These are phyloP conservation scores for Plagiodera versicolora DNA, from an alignment of 2,888 invertebrate genomes.

Conservation along the genomic window DNA sequence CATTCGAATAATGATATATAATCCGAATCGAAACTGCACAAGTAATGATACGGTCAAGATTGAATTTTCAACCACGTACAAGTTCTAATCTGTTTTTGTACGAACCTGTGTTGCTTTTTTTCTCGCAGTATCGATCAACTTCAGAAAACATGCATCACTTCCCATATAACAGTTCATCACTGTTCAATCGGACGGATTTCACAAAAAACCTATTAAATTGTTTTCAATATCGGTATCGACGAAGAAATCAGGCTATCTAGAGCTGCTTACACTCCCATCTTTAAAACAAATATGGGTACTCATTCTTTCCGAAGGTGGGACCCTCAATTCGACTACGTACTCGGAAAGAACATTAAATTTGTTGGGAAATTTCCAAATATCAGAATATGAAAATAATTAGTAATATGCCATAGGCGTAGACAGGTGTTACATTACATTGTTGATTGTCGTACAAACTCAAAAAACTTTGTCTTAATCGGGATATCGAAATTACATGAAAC, in stretches of 20 bases:
- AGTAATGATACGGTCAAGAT: no score
- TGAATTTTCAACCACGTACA: no score
- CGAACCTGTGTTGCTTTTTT: no score
- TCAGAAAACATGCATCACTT: no score
- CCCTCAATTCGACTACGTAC: constrained; percentile 6
- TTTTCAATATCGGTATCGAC: not conserved
- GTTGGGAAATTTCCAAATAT: constrained; percentile 3
- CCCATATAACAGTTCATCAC: not conserved
- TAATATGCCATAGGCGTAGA: not conserved
- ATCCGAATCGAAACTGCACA: no score
- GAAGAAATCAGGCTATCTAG: constrained; percentile 11
- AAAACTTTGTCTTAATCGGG: no score
- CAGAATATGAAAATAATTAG: not conserved
- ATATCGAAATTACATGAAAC: no score
- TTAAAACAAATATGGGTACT: not conserved
- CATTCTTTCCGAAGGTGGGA: not conserved
- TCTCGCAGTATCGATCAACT: no score
- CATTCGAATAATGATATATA: no score
- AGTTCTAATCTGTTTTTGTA: no score
- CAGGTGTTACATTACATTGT: not conserved
- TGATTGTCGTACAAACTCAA: no score
- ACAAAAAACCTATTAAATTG: not conserved
- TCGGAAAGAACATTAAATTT: not conserved
- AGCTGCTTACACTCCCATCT: constrained; percentile 8
- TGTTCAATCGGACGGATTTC: not conserved